Evolutionary conservation across 1,140 invertebrate genomes (phyloP).

Genomic region (Aphaenogaster floridana): DNA sequence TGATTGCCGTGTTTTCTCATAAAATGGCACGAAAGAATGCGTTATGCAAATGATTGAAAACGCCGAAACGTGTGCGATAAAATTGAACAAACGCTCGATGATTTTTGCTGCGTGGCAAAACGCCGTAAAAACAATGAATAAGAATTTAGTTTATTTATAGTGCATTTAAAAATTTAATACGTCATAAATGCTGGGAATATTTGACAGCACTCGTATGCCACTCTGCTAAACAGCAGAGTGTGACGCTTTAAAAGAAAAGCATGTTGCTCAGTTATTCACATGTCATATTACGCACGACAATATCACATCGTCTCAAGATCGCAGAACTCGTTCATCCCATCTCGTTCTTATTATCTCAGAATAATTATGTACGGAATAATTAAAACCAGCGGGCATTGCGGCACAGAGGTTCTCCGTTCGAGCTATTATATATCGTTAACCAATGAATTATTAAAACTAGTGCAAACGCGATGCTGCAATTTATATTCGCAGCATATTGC

Average conservation of each 20-base stretch:
- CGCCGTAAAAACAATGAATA: not conserved
- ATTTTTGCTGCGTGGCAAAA: not conserved
- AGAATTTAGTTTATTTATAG: not conserved
- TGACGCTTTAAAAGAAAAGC: not conserved
- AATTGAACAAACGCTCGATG: not conserved
- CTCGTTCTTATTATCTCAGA: not conserved
- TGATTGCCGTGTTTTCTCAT: conserved; percentile 60
- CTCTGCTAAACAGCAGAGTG: not conserved
- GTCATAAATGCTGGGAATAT: not conserved
- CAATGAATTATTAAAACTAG: conserved; percentile 18
- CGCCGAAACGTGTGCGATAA: conserved; percentile 9
- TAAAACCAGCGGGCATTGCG: conserved; percentile 7
- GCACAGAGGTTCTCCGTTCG: conserved; percentile 10
- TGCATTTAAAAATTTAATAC: not conserved
- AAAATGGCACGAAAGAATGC: conserved; percentile 60
- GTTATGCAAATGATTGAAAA: conserved; percentile 65
- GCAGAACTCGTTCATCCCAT: conserved; percentile 4
- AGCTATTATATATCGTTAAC: not conserved
- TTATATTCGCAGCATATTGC: conserved; percentile 5
- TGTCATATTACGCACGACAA: not conserved
- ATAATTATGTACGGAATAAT: conserved; percentile 49
- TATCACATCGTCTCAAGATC: conserved; percentile 7
- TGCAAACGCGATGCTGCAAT: not conserved
- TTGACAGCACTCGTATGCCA: not conserved
- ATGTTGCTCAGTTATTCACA: not conserved